Base-by-base conservation (phyloP, 2,113 vertebrate species). In the Oriolus oriolus region DNA sequence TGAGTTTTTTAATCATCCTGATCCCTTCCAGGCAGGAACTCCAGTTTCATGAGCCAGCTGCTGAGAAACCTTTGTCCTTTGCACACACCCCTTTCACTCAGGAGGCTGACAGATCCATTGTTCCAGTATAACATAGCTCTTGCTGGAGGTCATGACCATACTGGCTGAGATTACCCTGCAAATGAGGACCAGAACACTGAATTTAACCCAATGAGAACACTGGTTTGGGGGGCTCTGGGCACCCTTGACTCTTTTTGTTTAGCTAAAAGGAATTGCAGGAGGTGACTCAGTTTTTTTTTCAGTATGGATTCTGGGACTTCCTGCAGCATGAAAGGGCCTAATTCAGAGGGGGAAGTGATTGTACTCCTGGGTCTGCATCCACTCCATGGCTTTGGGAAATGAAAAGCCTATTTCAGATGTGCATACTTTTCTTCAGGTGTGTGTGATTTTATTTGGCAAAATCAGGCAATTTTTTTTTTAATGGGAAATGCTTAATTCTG, bases 31-130 rank as follows among this genome's bases (percentile, higher is more conserved):
- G 95, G 90, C 96, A 95, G 90, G 73, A 95, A 84, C 93, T 92
- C 82, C 85, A 92, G 95, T 70, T 70, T 93, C 90, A 90, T 63
- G 85, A 88, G 79, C 84, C 92, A 96, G 95, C 92, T 96, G 93
- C 93, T 97, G 93, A 93, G 92, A 96, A 96, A 96, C 95, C 93
- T 95, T 94, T 96, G 95, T 96, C 96, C 85, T 90, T 90, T 86
- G 89, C 68, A 91, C 93, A 96, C 95, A 93, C 95, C 93, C 92
- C 68, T 94, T 90, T 93, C 85, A 93, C 93, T 94, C 90, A 93
- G 92, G 93, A 94, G 85, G 93, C 65, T 92, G 96, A 92, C 90
- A 95, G 92, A 95, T 92, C 85, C 88, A 95, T 95, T 97, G 95
- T 96, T 95, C 81, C 89, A 87, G 53, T 75, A 76, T 85, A 95